phyloP scores from a whole-genome alignment of 2,888 invertebrate species.

The Cylloceria caligata region DNA sequence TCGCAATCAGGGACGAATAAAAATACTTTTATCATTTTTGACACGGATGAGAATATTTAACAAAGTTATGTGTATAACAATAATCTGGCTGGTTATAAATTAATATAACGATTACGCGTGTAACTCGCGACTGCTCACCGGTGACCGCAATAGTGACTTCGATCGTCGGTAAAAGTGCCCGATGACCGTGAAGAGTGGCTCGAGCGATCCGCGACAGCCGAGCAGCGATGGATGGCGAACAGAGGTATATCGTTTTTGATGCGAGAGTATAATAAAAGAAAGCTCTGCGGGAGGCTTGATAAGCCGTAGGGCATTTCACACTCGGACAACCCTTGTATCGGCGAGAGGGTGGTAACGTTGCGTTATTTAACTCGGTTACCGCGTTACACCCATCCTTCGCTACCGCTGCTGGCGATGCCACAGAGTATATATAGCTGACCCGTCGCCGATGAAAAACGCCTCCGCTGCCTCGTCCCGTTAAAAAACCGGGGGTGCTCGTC shows the following conservation, averaged over 20 bases:
- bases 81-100: too few species aligned
- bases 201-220: conserved; percentile 24
- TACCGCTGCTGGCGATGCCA: conserved; percentile 8
- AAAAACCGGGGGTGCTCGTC: conserved; percentile 79
- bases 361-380: conserved; percentile 84
- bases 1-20: not conserved
- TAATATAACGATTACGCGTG: conserved; percentile 13
- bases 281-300: conserved; percentile 82
- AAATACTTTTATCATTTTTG: not conserved
- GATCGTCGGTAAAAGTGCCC: not conserved
- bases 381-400: conserved; percentile 66
- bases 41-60: too few species aligned
- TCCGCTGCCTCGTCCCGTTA: conserved; percentile 24
- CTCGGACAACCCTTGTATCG: conserved; percentile 82
- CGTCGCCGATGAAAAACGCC: conserved; percentile 57
- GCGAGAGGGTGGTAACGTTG: conserved; percentile 81
- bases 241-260: conserved; percentile 54
- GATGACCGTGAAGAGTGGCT: conserved; percentile 21
- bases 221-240: conserved; percentile 51
- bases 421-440: conserved; percentile 20
- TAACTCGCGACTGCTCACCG: not conserved
- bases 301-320: conserved; percentile 84
- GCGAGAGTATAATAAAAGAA: conserved; percentile 78
- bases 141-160: not conserved
- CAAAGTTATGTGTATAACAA: too few species aligned